Evolutionary conservation across 1,140 invertebrate genomes (phyloP).

Genomic region (Polypedilum vanderplanki): DNA sequence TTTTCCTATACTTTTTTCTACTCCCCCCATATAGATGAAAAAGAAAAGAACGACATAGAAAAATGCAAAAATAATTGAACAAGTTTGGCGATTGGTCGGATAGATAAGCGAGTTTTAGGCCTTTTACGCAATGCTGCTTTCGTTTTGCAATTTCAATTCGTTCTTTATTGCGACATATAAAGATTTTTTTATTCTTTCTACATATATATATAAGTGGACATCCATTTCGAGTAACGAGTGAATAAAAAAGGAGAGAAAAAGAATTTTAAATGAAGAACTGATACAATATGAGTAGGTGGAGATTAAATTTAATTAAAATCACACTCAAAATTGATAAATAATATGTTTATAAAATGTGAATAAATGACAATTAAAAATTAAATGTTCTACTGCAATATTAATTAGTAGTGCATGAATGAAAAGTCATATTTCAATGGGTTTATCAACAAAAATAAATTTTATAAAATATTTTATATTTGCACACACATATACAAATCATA

Average conservation of each 20-base stretch:
- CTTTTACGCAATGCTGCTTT: constrained; percentile 17
- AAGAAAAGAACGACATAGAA: neutral
- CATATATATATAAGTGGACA: too few relatives aligned
- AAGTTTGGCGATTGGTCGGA: constrained; percentile 14
- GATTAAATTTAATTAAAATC: constrained; percentile 20
- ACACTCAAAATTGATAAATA: constrained; percentile 19
- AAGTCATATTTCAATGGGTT: constrained; percentile 15
- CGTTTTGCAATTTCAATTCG: constrained; percentile 11
- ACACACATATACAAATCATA: neutral
- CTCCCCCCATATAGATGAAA: neutral
- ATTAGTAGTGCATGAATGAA: neutral
- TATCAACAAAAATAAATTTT: constrained; percentile 16
- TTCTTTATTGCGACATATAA: constrained; percentile 6
- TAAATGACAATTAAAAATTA: neutral
- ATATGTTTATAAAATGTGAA: neutral
- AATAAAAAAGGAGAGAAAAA: neutral
- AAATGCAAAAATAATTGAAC: constrained; percentile 19
- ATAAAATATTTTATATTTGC: neutral
- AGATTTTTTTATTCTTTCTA: neutral
- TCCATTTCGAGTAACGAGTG: neutral
- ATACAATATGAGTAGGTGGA: constrained; percentile 1
- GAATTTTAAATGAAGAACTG: neutral
- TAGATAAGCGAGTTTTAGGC: constrained; percentile 8
- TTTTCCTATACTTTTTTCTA: too few relatives aligned
- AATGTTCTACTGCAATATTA: neutral